Evolutionary conservation across 2,888 invertebrate species (phyloP), one percentile per base, ranked within the genome.

Genomic region (Sphinx pinastri): DNA sequence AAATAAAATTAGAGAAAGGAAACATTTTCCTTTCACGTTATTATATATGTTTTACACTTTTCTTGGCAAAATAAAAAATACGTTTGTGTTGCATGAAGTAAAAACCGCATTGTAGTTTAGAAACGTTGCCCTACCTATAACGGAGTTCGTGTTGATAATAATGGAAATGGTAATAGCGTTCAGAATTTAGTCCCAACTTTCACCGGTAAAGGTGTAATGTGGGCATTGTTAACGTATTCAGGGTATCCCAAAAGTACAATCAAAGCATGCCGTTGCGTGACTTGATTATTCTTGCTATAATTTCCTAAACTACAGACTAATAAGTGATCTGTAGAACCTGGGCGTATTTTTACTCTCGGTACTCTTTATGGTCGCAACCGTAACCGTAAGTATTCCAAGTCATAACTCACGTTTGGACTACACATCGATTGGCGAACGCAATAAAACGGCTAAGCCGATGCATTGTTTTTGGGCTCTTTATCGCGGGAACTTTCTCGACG

Each of bases 401-500:
- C 45, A 54, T 45, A 47, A 45, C 16, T 60, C 52, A 60, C 49
- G 59, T 6, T 63, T 55, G n/a, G 45, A 16, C 31, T 47, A 38
- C n/a, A 67, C 54, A 67, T 68, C 71, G 71, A 69, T 73, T 60
- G 76, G 71, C 67, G 38, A 66, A 76, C 51, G 51, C 66, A 79
- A 81, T 74, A 79, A 77, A 80, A 80, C 71, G 68, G 71, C 72
- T 71, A 70, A 78, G 76, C 70, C 73, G 75, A 77, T 71, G 79
- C 77, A 82, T 83, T 84, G 85, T 83, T 84, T 78, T 79, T 76
- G 75, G 72, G 75, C 70, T 73, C 74, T 71, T 68, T 76, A 58
- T 70, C 59, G 52, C 49, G 71, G 49, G 63, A 63, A 63, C 76
- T 74, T 77, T 75, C 75, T 73, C 73, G 73, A 70, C 74, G 84